These are phyloP conservation scores for Chaetogeoica ovagalla DNA, from an alignment of 2,888 invertebrate species.

Conservation along the genomic window DNA sequence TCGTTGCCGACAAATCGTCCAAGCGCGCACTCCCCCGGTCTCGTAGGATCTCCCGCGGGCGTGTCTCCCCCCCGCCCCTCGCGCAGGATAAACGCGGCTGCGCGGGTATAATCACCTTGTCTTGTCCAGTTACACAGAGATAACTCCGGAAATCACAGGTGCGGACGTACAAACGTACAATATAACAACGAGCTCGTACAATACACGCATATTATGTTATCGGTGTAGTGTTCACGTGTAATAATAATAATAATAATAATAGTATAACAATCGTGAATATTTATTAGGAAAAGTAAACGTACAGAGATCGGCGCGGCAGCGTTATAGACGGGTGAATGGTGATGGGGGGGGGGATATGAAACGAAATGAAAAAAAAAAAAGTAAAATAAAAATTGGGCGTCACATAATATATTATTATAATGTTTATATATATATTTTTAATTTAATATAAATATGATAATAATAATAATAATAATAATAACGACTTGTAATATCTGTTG, in stretches of 20 bases:
- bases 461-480: not conserved
- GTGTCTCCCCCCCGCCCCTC: not conserved
- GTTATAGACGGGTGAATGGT: not conserved
- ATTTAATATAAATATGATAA: slow-evolving; percentile 29
- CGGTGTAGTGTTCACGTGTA: slow-evolving; percentile 25
- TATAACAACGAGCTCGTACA: not conserved
- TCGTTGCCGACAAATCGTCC: too few relatives aligned
- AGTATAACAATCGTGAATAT: slow-evolving; percentile 49
- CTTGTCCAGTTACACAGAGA: slow-evolving; percentile 19
- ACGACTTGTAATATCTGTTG: slow-evolving; percentile 4
- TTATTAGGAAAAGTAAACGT: slow-evolving; percentile 29
- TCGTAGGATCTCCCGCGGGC: slow-evolving; percentile 20
- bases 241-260: slow-evolving; percentile 21
- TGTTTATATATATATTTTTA: slow-evolving; percentile 19
- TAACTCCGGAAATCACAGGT: slow-evolving; percentile 47
- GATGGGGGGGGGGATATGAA: too few relatives aligned
- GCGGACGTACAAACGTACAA: slow-evolving; percentile 23
- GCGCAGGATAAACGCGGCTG: not conserved
- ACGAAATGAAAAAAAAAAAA: too few relatives aligned
- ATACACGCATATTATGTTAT: not conserved
- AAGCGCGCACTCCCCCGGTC: too few relatives aligned
- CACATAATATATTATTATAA: slow-evolving; percentile 5
- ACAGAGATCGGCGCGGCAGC: not conserved
- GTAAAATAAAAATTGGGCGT: slow-evolving; percentile 19
- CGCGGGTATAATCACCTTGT: not conserved